These are phyloP conservation scores for Tinea pellionella DNA, from an alignment of 2,888 invertebrate genomes.

Conservation along the genomic window DNA sequence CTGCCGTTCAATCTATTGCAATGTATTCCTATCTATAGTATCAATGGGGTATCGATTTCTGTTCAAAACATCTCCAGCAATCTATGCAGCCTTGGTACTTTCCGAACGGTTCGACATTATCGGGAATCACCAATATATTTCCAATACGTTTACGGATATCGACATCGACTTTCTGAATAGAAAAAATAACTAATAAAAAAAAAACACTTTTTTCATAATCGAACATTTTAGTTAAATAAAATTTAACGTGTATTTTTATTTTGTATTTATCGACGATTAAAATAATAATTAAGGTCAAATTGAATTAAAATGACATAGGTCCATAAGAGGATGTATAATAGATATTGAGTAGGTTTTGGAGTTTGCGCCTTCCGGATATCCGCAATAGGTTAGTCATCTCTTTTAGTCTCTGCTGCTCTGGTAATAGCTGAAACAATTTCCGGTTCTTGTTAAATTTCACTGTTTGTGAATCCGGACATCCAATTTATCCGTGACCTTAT, in stretches of 20 bases:
- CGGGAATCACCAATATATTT: constrained; percentile 64
- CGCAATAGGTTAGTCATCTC: background rate
- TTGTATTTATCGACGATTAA: too few species aligned
- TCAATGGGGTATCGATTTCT: constrained; percentile 66
- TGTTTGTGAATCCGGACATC: constrained; percentile 18
- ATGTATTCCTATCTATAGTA: constrained; percentile 27
- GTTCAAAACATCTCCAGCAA: constrained; percentile 47
- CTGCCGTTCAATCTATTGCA: background rate
- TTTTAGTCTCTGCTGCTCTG: constrained; percentile 32
- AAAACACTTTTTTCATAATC: background rate
- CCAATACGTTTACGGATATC: constrained; percentile 39
- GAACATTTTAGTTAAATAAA: too few species aligned
- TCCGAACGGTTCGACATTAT: constrained; percentile 69
- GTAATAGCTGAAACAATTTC: constrained; percentile 34
- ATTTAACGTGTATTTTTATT: too few species aligned
- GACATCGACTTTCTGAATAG: constrained; percentile 23
- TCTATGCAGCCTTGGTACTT: constrained; percentile 61
- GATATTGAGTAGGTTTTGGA: background rate
- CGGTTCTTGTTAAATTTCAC: constrained; percentile 27
- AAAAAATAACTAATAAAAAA: background rate
- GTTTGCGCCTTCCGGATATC: constrained; percentile 1
- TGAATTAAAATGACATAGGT: too few species aligned
- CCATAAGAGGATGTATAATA: background rate
- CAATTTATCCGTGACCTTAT: too few species aligned
- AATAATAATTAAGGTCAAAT: too few species aligned